Evolutionary conservation across 2,888 invertebrate species (phyloP), one percentile per base, ranked within the genome.

Genomic region (Hirtodrosophila histrioides): DNA sequence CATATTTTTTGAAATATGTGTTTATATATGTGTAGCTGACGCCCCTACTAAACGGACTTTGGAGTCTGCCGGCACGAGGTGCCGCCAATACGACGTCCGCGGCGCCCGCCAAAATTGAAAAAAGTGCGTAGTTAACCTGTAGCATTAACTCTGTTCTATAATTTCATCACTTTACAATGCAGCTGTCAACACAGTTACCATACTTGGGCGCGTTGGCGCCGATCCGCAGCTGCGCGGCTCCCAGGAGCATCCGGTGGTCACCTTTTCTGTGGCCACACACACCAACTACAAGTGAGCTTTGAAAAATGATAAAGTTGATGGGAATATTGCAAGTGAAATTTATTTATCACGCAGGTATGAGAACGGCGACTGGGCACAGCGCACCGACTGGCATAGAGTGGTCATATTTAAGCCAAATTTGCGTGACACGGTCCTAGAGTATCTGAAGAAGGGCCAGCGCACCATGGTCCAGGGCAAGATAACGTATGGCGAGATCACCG

Each of bases 361-460:
- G 84, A 92, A 93, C 89, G 97, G 97, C 4, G 96, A 97, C 78
- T 93, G 95, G 88, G 92, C 95, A 51, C 97, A 97, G 89, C 94
- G 96, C 83, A 97, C 97, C 7, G 97, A 98, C 78, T 98, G 98
- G 98, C 98, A 98, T 91, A 93, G 96, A 82, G 92, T 98, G 48
- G 95, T 96, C 80, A 95, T 98, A 6, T 98, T 98, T 90, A 96
- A 95, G 88, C 97, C 97, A 3, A 93, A 94, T 55, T 93, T 98
- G 2, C 93, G 97, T 37, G 97, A 97, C 29, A 93, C 94, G 0
- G 95, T 97, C 0, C 94, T 95, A 88, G 95, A 94, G 87, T 96
- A 94, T 89, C 90, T 98, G 58, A 96, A 94, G 86, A 98, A 97
- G 92, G 98, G 98, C 0, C 96, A 97, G 89, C 93, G 97, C 75